Evolutionary conservation across 2,797 vertebrate species (phyloP).

Genomic region (Spinibarbus caldwelli): DNA sequence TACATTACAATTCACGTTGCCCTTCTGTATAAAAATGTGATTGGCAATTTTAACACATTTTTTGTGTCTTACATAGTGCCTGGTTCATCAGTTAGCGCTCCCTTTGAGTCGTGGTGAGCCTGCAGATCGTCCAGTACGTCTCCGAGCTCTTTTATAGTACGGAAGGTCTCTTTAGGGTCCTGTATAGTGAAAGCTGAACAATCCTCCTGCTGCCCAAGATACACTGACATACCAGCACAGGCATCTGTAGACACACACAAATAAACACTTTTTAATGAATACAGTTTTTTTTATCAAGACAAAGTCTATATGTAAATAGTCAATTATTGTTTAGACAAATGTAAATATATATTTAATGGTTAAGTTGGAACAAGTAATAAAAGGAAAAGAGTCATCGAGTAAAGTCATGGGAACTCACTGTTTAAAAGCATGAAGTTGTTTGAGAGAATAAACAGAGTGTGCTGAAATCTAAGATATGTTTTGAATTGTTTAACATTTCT

Average conservation of each 20-base stretch:
- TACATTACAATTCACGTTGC: not conserved
- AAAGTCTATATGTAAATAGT: too few species aligned
- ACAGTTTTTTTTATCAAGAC: too few species aligned
- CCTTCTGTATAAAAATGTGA: not conserved
- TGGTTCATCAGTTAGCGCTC: slow-evolving; percentile 71
- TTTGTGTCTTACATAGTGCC: slow-evolving; percentile 89
- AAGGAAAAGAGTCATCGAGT: too few species aligned
- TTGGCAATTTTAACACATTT: not conserved
- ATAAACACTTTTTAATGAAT: too few species aligned
- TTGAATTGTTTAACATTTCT: too few species aligned
- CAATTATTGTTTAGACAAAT: too few species aligned
- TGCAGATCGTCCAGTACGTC: slow-evolving; percentile 84
- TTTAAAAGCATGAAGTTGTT: too few species aligned
- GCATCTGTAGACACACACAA: slow-evolving; percentile 79
- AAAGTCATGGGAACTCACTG: too few species aligned
- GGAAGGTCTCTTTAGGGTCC: slow-evolving; percentile 96
- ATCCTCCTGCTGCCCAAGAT: slow-evolving; percentile 95
- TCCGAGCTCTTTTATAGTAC: slow-evolving; percentile 91
- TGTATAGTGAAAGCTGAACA: slow-evolving; percentile 95
- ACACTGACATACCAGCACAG: slow-evolving; percentile 93
- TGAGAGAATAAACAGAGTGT: too few species aligned
- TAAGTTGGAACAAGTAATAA: too few species aligned
- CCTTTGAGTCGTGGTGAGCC: slow-evolving; percentile 81
- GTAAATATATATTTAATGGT: too few species aligned
- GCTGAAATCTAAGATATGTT: too few species aligned